Evolutionary conservation across 37 sponge, comb jelly and placozoan species (phyloP).

Genomic region (Halichondria panicea): DNA sequence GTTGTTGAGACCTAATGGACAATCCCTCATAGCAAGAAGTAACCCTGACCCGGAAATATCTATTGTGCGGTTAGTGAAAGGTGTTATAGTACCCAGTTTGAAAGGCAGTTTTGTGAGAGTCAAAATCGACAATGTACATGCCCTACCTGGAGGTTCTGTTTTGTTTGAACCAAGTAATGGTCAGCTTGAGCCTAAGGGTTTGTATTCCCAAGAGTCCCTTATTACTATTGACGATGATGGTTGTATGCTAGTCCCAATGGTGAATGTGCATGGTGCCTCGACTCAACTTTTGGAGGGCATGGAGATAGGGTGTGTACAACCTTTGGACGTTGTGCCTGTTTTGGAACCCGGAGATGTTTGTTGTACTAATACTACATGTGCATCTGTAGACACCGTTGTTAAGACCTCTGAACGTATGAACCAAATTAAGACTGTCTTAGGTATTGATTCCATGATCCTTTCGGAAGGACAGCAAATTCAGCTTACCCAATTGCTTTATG

Average conservation of each 20-base stretch:
- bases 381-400: background rate
- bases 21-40: background rate
- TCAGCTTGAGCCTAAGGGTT: too few relatives aligned
- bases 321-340: too few relatives aligned
- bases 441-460: background rate
- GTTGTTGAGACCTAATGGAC: constrained; percentile 16
- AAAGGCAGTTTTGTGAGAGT: constrained; percentile 1
- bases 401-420: background rate
- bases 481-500: constrained; percentile 1
- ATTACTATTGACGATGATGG: too few relatives aligned
- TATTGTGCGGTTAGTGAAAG: background rate
- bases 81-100: background rate
- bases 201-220: too few relatives aligned
- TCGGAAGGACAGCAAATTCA: background rate
- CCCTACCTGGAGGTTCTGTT: too few relatives aligned
- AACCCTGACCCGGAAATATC: background rate
- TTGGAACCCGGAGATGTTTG: background rate
- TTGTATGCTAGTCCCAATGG: too few relatives aligned
- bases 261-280: too few relatives aligned
- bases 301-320: background rate
- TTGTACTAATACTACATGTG: background rate
- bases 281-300: too few relatives aligned
- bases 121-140: background rate
- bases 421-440: background rate
- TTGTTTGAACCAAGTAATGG: too few relatives aligned